Base-by-base conservation (phyloP, 2,888 invertebrate genomes). In the Drosophila leonis region DNA sequence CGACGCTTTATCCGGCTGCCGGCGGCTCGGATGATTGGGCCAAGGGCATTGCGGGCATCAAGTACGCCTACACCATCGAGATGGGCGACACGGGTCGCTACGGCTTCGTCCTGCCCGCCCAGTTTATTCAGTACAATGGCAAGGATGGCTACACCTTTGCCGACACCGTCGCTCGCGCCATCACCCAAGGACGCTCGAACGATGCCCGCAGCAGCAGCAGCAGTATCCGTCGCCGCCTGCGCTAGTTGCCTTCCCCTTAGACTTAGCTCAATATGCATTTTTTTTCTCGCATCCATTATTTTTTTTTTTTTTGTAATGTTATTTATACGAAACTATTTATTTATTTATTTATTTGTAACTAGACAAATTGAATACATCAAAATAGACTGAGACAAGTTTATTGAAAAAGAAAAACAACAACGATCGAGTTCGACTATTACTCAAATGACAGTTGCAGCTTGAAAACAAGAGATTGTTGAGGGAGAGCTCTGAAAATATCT, bases 1-100 rank as follows among this genome's bases (percentile, higher is more conserved):
- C 94, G n/a, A 95, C 96, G 0, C 93, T 97, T 1, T 97, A 97
- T 91, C 96, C 97, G 1, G 97, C 97, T 3, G 93, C 96, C 35
- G 97, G 97, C 2, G 97, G 97, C 15, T 96, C 97, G 0, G 97
- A 97, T 86, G 98, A 98, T 92, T 98, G 98, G 97, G 98, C 98
- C 9, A 98, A 98, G 92, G 97, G 97, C 1, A 94, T 94, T 44
- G 95, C 95, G 10, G 95, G 95, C 42, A 96, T 98, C 75, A 98
- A 97, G 91, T 98, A 98, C 91, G 93, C 98, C 1, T 98, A 97
- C 93, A 98, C 98, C 0, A 94, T 98, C 65, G 98, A 98, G 94
- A 94, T 98, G 61, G 95, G 97, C 60, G 98, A 98, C 92, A 96
- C 95, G 1, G 98, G 98, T 0, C 94, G 95, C 64, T 95, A 96